phyloP scores from a whole-genome alignment of 2,888 invertebrate genomes.

The Notocelia uddmanniana region DNA sequence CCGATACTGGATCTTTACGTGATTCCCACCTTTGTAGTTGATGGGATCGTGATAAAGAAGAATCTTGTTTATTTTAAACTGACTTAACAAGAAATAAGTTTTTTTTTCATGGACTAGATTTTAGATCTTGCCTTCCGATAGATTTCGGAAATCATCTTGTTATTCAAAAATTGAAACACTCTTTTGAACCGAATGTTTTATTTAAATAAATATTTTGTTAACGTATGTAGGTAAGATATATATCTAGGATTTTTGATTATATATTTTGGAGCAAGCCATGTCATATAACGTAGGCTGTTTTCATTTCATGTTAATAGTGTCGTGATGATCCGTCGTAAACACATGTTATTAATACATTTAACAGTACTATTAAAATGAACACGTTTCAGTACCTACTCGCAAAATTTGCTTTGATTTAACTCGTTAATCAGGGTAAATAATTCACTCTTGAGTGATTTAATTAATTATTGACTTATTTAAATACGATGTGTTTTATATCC shows the following conservation, averaged over 20 bases:
- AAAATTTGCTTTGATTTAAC: conserved; percentile 3
- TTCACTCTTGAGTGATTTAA: conserved; percentile 6
- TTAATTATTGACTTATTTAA: conserved; percentile 11
- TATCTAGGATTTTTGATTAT: too few relatives aligned
- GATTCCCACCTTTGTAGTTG: conserved; percentile 47
- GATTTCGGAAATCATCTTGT: too few relatives aligned
- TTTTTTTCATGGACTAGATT: neutral
- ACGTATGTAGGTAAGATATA: too few relatives aligned
- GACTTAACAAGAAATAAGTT: neutral
- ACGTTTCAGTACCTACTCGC: conserved; percentile 2
- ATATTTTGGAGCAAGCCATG: neutral
- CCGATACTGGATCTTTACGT: conserved; percentile 51
- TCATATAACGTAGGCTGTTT: neutral
- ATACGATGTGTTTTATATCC: conserved; percentile 28
- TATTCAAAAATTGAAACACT: too few relatives aligned
- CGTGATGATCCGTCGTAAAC: neutral
- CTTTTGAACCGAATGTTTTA: too few relatives aligned
- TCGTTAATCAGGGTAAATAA: too few relatives aligned
- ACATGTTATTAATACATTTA: neutral
- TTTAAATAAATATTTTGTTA: too few relatives aligned
- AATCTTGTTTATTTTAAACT: neutral
- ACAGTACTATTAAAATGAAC: neutral
- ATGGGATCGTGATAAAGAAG: neutral
- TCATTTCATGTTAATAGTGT: neutral
- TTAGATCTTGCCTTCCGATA: too few relatives aligned